Evolutionary conservation across 2,888 invertebrate genomes (phyloP).

Genomic region (Habrosyne pyritoides): DNA sequence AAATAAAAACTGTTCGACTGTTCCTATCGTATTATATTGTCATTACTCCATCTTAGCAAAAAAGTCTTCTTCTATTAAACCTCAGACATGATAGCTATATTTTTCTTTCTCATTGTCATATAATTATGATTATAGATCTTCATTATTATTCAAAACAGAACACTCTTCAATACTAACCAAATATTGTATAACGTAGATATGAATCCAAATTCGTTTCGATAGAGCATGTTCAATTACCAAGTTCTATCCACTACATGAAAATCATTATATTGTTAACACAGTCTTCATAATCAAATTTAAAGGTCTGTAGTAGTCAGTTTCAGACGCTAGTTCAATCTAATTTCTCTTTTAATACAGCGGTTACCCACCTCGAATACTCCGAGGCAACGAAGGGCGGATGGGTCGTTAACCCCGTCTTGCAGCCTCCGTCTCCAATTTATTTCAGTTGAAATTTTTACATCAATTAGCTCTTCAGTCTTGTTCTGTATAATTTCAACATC

Average conservation of each 20-base stretch:
- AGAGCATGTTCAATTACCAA: neutral
- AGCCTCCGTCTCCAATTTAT: constrained; percentile 6
- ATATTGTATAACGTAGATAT: neutral
- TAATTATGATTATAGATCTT: too few species aligned
- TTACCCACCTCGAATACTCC: constrained; percentile 13
- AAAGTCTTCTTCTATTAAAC: too few species aligned
- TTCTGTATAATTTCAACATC: neutral
- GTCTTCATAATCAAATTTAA: neutral
- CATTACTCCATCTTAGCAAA: too few species aligned
- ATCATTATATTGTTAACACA: neutral
- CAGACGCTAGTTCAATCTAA: constrained; percentile 11
- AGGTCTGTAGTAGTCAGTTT: constrained; percentile 10
- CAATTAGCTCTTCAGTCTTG: constrained; percentile 8
- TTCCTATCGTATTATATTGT: too few species aligned
- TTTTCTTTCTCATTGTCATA: too few species aligned
- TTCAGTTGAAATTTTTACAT: constrained; percentile 11
- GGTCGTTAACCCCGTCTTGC: constrained; percentile 18
- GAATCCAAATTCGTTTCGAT: neutral
- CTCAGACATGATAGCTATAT: too few species aligned
- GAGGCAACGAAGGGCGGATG: constrained; percentile 22
- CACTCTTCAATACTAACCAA: too few species aligned
- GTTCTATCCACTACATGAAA: neutral
- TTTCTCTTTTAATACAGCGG: constrained; percentile 8
- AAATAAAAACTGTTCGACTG: too few species aligned
- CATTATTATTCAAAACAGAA: too few species aligned